Percentiles rank a stretch among this genome's conserved stretches.
Evolutionary conservation across 2,888 invertebrate genomes (phyloP).

Genomic region (Ormyrus nitidulus): DNA sequence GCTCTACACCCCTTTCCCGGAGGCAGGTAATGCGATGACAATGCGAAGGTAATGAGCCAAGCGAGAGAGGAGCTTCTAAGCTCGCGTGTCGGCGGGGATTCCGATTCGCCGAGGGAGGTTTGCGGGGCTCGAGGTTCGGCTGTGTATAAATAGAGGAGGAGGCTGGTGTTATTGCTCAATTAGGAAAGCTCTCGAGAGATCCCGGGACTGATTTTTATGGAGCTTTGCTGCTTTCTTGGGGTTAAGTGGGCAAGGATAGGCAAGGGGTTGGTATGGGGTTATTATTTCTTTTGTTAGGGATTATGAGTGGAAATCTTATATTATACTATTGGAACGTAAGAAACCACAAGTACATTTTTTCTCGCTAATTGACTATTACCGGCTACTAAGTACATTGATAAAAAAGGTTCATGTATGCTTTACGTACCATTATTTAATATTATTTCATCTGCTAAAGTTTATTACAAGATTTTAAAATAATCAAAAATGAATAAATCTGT

Average conservation of each 20-base stretch:
- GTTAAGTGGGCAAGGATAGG: not conserved
- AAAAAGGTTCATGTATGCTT: too few species aligned
- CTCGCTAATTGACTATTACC: too few species aligned
- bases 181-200: constrained; percentile 40
- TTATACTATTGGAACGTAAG: too few species aligned
- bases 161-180: constrained; percentile 52
- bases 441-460: too few species aligned
- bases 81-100: not conserved
- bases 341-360: too few species aligned
- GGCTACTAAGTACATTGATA: too few species aligned
- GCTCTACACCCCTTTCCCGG: constrained; percentile 32
- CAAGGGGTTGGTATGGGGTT: constrained; percentile 22
- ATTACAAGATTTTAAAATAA: too few species aligned
- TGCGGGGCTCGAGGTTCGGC: not conserved
- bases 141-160: constrained; percentile 44
- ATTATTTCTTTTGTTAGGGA: constrained; percentile 26
- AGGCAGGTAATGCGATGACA: constrained; percentile 56
- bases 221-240: not conserved
- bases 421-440: too few species aligned
- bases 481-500: too few species aligned
- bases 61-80: constrained; percentile 35
- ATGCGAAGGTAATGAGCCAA: constrained; percentile 56
- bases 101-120: constrained; percentile 18
- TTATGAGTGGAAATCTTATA: too few species aligned
- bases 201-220: not conserved